Evolutionary conservation across 2,797 vertebrate genomes (phyloP).

Genomic region (Girardinus metallicus): DNA sequence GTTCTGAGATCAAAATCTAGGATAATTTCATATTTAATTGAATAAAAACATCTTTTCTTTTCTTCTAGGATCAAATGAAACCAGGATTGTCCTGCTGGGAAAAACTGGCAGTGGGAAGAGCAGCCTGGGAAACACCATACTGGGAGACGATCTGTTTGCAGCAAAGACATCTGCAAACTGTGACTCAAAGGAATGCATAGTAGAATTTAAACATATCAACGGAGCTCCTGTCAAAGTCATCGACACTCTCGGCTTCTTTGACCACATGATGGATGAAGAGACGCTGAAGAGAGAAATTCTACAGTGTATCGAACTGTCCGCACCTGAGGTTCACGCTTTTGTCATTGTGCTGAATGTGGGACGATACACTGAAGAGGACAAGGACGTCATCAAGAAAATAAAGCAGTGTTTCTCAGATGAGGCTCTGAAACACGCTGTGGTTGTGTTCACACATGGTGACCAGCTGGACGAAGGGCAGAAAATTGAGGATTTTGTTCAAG

Average conservation of each 20-base stretch:
- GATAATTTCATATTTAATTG: neutral
- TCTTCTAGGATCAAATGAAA: neutral
- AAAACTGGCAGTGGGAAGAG: conserved; percentile 7
- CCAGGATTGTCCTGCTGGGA: neutral
- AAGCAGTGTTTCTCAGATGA: neutral
- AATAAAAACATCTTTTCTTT: neutral
- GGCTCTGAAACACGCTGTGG: neutral
- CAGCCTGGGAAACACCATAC: neutral
- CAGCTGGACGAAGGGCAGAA: neutral
- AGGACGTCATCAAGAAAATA: neutral
- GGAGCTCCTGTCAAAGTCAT: neutral
- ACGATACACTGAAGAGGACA: neutral
- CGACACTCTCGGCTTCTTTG: conserved; percentile 16
- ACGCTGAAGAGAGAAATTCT: neutral
- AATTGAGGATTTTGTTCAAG: neutral
- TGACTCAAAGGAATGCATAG: neutral
- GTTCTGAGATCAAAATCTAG: no score
- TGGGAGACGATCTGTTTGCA: neutral
- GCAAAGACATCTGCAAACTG: neutral
- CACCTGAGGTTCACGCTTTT: conserved; percentile 5
- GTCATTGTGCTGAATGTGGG: conserved; percentile 11
- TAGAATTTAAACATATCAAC: neutral
- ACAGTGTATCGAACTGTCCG: neutral
- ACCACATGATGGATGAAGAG: fast-evolving
- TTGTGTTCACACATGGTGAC: no score